Conservation (phyloP, 1,140 invertebrate genomes). For the Zelostemma sp. region DNA sequence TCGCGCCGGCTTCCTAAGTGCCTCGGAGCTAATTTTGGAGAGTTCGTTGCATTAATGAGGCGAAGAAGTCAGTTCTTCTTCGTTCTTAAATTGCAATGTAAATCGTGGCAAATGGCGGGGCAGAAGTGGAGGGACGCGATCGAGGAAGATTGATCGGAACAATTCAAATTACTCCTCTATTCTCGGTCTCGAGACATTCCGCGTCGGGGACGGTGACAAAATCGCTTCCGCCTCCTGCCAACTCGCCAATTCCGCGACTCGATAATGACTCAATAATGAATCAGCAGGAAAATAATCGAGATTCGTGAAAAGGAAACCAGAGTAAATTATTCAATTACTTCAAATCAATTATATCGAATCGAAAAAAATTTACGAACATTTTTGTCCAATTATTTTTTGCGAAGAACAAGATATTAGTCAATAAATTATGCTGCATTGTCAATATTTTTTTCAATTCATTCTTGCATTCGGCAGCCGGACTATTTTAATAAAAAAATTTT, state of each 20-base stretch:
- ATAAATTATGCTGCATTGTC: no score
- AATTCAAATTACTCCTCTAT: constrained; percentile 33
- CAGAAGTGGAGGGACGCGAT: constrained; percentile 14
- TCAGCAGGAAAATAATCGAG: no score
- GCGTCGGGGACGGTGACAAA: constrained; percentile 28
- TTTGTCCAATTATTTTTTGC: no score
- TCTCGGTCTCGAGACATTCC: constrained; percentile 22
- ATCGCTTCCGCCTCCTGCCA: constrained; percentile 35
- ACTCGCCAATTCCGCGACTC: constrained; percentile 30
- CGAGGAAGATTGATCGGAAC: constrained; percentile 36
- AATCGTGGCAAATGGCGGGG: constrained; percentile 5
- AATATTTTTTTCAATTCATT: no score
- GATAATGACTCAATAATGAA: no score
- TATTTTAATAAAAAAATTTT: no score
- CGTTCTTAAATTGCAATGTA: neutral
- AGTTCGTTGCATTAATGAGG: neutral
- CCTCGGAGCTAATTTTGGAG: neutral
- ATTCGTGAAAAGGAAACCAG: no score
- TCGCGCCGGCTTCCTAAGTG: neutral
- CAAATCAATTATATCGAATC: no score
- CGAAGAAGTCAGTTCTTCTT: neutral
- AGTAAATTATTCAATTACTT: no score
- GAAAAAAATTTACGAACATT: no score
- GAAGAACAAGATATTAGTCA: no score
- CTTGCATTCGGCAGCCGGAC: no score